Percentiles rank a stretch among this genome's conserved stretches.
Evolutionary conservation across 2,888 invertebrate species (phyloP).

Genomic region (Carterocephalus palaemon): DNA sequence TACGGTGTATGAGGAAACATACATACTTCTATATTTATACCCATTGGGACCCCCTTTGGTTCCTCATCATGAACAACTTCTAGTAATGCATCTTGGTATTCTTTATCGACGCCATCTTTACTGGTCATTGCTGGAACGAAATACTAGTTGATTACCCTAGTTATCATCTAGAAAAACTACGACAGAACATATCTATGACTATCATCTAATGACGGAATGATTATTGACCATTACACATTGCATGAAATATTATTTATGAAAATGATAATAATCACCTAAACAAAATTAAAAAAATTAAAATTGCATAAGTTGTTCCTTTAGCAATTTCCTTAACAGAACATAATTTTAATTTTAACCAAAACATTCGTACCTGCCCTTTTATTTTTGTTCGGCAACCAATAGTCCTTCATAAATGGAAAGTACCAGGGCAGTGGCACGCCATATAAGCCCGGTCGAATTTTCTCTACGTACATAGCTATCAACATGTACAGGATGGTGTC

Average conservation of each 20-base stretch:
- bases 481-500: slow-evolving; percentile 85
- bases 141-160: no score
- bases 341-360: no score
- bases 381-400: slow-evolving; percentile 71
- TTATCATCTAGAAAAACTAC: no score
- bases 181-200: no score
- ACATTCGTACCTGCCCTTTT: slow-evolving; percentile 59
- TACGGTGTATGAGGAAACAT: no score
- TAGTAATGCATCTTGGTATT: slow-evolving; percentile 62
- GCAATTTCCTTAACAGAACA: no score
- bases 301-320: no score
- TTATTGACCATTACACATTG: no score
- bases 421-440: slow-evolving; percentile 92
- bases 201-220: no score
- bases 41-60: slow-evolving; percentile 64
- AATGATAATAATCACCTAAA: no score
- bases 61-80: slow-evolving; percentile 70
- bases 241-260: no score
- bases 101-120: slow-evolving; percentile 50
- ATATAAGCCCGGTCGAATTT: slow-evolving; percentile 90
- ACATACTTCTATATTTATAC: slow-evolving; percentile 66
- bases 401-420: slow-evolving; percentile 84
- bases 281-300: no score
- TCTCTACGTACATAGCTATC: slow-evolving; percentile 91
- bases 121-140: slow-evolving; percentile 47